Base-by-base conservation (phyloP, 2,113 vertebrate species). In the Grammomys surdaster region DNA sequence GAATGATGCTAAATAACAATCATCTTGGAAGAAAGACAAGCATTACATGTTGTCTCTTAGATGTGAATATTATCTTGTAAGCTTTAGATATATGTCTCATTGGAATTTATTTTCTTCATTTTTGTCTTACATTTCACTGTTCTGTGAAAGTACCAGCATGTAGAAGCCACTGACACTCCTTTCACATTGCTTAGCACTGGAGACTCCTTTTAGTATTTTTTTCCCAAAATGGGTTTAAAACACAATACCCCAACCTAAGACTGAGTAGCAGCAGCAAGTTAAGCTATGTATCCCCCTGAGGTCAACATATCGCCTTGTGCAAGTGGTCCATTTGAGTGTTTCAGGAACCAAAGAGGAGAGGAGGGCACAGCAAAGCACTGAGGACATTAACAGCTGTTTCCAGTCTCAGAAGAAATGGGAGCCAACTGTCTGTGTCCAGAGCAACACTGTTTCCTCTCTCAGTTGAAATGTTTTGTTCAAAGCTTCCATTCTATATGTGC, bases 161-260 rank as follows among this genome's bases (percentile, higher is more conserved):
- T 98, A 98, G 93, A 98, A 96, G 98, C 95, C 85, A 97, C 98
- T 98, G 98, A 98, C 97, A 98, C 97, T 97, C 96, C 98, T 98
- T 97, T 89, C 98, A 98, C 98, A 98, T 91, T 96, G 97, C 95
- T 98, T 98, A 97, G 97, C 96, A 96, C 91, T 97, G 92, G 81
- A 96, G 96, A 97, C 97, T 98, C 97, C 95, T 96, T 84, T 86
- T 96, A 87, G 93, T 96, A 76, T 26, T 92, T 65, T 94, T 95
- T 97, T 91, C 85, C 84, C 96, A 81, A 96, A 36, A 60, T 85
- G 91, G 36, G 20, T 65, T 90, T 96, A 95, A 95, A 98, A 97
- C 77, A 94, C 36, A 90, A 75, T 95, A 95, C 70, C 24, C 85
- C 88, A 98, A 65, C 86, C 4, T 94, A 72, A 85, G 43, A 48